These are phyloP conservation scores for Ophion costatus DNA, from an alignment of 2,888 invertebrate species.

Conservation along the genomic window DNA sequence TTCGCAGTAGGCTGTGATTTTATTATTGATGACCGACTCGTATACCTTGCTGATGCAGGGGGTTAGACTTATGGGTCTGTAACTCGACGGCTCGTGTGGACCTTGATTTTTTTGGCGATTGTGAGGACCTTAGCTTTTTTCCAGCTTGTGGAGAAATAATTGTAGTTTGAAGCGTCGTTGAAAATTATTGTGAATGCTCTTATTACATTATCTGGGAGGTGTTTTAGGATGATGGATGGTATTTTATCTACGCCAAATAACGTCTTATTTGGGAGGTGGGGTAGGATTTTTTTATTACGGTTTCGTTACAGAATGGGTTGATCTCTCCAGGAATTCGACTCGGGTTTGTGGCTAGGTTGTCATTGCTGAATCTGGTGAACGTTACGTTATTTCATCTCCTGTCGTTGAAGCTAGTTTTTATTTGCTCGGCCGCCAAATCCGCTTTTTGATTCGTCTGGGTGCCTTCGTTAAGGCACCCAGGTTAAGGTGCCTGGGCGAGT, in stretches of 20 bases:
- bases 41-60: conserved; percentile 63
- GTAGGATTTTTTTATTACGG: neutral
- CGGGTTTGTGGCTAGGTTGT: conserved; percentile 3
- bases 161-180: conserved; percentile 46
- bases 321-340: neutral
- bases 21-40: conserved; percentile 58
- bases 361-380: conserved; percentile 24
- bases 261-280: conserved; percentile 58
- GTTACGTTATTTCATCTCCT: neutral
- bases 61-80: conserved; percentile 67
- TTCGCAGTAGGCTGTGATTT: conserved; percentile 26
- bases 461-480: too few relatives aligned
- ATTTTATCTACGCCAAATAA: conserved; percentile 59
- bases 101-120: conserved; percentile 62
- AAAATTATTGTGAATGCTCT: conserved; percentile 51
- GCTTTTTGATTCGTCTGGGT: neutral
- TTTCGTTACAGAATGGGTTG: conserved; percentile 5
- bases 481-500: conserved; percentile 21
- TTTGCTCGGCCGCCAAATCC: neutral
- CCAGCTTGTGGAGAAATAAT: conserved; percentile 48
- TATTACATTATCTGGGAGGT: conserved; percentile 39
- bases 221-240: conserved; percentile 55
- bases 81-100: conserved; percentile 54
- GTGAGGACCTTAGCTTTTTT: conserved; percentile 61
- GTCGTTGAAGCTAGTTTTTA: conserved; percentile 3